These are phyloP conservation scores for Pseudochaenichthys georgianus DNA, from an alignment of 2,797 vertebrate genomes.

Conservation along the genomic window DNA sequence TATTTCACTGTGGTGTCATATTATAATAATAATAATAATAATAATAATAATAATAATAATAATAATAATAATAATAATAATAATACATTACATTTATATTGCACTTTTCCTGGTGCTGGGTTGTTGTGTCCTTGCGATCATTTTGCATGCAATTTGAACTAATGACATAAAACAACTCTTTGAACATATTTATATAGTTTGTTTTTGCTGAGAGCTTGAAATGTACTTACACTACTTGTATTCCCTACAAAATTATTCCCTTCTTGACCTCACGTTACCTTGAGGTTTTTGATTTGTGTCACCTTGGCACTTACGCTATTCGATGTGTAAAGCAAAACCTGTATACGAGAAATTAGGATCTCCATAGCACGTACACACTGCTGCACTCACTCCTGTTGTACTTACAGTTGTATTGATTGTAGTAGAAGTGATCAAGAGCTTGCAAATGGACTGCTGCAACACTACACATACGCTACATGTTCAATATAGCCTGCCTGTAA, in stretches of 20 bases:
- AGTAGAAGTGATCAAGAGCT: too few species aligned
- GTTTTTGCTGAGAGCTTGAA: background rate
- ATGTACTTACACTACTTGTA: constrained; percentile 10
- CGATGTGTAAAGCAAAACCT: background rate
- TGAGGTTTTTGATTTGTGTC: background rate
- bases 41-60: too few species aligned
- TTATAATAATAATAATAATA: too few species aligned
- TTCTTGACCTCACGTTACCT: background rate
- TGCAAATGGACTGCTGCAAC: too few species aligned
- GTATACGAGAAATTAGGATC: background rate
- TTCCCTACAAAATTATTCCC: background rate
- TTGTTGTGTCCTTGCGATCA: background rate
- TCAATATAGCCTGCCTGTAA: too few species aligned
- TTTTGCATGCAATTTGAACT: background rate
- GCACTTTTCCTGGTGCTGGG: background rate
- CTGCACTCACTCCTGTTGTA: too few species aligned
- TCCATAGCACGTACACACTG: too few species aligned
- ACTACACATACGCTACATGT: too few species aligned
- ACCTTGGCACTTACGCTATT: background rate
- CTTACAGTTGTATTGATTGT: too few species aligned
- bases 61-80: too few species aligned
- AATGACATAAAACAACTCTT: constrained; percentile 2
- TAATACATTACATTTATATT: too few species aligned
- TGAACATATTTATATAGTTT: constrained; percentile 15
- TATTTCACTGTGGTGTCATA: background rate